Conservation (phyloP, 2,797 vertebrate species). For the Anabacerthia variegaticeps region DNA sequence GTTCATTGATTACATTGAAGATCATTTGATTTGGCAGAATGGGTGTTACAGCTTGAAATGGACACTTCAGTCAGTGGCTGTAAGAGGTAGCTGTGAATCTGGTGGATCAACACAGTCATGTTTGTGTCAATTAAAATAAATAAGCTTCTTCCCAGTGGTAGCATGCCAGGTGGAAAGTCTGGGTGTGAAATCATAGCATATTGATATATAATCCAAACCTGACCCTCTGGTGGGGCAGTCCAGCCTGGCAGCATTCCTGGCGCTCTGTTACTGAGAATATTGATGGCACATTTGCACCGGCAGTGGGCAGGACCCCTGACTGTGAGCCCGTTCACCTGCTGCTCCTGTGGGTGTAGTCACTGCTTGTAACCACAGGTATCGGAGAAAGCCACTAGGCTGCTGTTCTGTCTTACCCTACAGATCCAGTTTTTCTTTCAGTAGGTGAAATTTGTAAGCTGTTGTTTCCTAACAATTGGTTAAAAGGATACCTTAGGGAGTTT, state of each 20-base stretch:
- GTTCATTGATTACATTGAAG: not conserved
- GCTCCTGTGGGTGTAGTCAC: not conserved
- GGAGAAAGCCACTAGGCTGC: not conserved
- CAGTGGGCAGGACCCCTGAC: not conserved
- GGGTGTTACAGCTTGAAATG: not conserved
- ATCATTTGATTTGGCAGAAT: not conserved
- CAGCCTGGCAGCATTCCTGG: not conserved
- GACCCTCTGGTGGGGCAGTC: accelerated
- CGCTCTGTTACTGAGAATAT: not conserved
- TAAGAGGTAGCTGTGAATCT: not conserved
- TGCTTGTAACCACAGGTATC: not conserved
- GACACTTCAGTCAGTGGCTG: not conserved
- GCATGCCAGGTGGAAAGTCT: not conserved
- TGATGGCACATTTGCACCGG: not conserved
- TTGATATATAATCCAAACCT: not conserved
- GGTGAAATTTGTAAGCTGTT: not conserved
- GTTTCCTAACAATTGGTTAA: not conserved
- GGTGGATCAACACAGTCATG: not conserved
- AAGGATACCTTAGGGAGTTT: not conserved
- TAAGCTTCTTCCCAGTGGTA: not conserved
- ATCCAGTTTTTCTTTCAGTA: not conserved
- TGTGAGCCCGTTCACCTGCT: not conserved
- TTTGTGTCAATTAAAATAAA: not conserved
- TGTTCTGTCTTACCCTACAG: not conserved
- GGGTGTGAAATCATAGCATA: not conserved